Base-by-base conservation (phyloP, 2,888 invertebrate species). In the Tetropium fuscum region DNA sequence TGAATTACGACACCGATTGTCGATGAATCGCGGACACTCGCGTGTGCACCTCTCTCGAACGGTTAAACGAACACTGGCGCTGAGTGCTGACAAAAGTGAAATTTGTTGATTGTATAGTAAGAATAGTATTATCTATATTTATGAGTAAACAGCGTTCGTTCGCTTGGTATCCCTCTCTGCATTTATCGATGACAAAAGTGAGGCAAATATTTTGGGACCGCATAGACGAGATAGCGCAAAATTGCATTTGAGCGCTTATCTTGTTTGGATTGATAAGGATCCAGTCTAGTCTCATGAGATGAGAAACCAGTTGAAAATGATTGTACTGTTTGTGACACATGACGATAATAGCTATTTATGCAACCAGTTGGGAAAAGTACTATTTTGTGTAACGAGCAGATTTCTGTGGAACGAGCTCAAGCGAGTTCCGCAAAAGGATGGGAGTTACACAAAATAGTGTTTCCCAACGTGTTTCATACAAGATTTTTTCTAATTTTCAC, bases 71-170 rank as follows among this genome's bases (percentile, higher is more conserved):
- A 34, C 34, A 38, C 48, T 44, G 44, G 27, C 27, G 36, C 16
- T 13, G 36, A 13, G n/a, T n/a, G n/a, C 36, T 27, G 44, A 49
- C 38, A 49, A 49, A 49, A 49, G 48, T 49, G 48, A 49, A 47
- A 49, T 49, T 38, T 36, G 13, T 49, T 49, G 48, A 49, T 36
- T 38, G 44, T 4, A 15, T 22, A 43, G 22, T 19, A n/a, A n/a
- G n/a, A n/a, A 19, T 19, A 19, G 22, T 38, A 34, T 47, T 34
- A 34, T 48, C 36, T 48, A 48, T 48, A 48, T 48, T 48, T 48
- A 36, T 34, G 48, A 8, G 22, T 32, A 36, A 19, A 15, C 16
- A 22, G 22, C 13, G 32, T 32, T 11, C 32, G 13, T 19, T 36
- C 10, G 18, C 11, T 18, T 15, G 5, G 41, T n/a, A 2, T 43